These are phyloP conservation scores for Polydrusus cervinus DNA, from an alignment of 2,888 invertebrate species.

Conservation along the genomic window DNA sequence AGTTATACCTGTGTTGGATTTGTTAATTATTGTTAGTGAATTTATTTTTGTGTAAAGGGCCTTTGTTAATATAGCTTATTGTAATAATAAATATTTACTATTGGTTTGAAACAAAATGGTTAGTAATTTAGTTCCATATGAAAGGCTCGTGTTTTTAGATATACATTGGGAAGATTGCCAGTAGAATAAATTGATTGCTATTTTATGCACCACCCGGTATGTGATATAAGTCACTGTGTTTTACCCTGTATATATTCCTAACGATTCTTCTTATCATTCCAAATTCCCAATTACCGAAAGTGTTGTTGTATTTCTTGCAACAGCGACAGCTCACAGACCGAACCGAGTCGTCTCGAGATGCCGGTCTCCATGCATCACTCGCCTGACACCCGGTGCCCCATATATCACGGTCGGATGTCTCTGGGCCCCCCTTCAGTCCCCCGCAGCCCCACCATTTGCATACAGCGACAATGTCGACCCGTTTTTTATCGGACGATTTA, in stretches of 20 bases:
- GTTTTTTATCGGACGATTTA: constrained; percentile 70
- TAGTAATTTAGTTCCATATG: too few species aligned
- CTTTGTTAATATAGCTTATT: not conserved
- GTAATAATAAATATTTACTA: too few species aligned
- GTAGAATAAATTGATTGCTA: too few species aligned
- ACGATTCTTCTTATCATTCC: constrained; percentile 29
- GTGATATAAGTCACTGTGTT: too few species aligned
- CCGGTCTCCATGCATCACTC: constrained; percentile 72
- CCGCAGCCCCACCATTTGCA: constrained; percentile 69
- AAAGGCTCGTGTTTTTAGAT: too few species aligned
- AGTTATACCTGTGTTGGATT: constrained; percentile 24
- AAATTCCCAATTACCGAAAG: constrained; percentile 54
- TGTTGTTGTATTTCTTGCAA: constrained; percentile 56
- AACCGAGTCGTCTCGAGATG: constrained; percentile 55
- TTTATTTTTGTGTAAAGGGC: too few species aligned
- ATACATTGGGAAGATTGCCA: too few species aligned
- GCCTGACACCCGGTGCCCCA: constrained; percentile 73
- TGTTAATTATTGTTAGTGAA: constrained; percentile 19
- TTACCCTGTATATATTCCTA: not conserved
- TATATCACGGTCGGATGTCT: constrained; percentile 71
- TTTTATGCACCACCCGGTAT: too few species aligned
- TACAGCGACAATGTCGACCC: constrained; percentile 70
- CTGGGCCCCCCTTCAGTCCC: constrained; percentile 51
- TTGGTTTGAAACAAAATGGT: too few species aligned
- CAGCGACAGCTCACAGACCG: constrained; percentile 49